A percentile compares a stretch with the other conserved stretches of the same genome.
These are phyloP conservation scores for Regulus satrapa DNA, from an alignment of 2,113 vertebrate species.

Conservation along the genomic window DNA sequence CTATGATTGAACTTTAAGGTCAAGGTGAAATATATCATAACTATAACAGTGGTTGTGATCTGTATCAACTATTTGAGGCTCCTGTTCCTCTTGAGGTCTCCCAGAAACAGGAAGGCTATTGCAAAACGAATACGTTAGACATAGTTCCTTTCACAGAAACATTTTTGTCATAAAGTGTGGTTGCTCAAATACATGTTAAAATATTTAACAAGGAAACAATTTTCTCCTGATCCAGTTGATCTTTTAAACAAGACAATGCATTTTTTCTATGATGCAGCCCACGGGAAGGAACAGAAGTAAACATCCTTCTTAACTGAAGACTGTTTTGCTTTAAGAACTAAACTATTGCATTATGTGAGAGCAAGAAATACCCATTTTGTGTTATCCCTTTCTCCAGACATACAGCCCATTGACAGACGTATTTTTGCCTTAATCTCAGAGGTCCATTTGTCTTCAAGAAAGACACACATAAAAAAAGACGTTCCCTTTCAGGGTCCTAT, in stretches of 20 bases:
- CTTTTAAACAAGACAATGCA: conserved; percentile 68
- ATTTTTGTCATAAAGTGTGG: conserved; percentile 58
- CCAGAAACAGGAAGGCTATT: conserved; percentile 54
- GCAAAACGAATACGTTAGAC: conserved; percentile 42
- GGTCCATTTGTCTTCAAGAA: conserved; percentile 5
- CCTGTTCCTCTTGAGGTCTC: conserved; percentile 37
- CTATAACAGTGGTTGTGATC: conserved; percentile 25
- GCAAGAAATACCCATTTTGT: conserved; percentile 24
- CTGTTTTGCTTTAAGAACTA: conserved; percentile 34
- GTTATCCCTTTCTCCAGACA: conserved; percentile 11
- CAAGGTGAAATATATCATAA: conserved; percentile 41
- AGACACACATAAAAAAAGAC: neutral
- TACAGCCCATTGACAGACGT: neutral
- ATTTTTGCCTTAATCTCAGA: neutral
- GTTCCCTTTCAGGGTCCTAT: neutral
- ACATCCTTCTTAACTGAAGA: conserved; percentile 13
- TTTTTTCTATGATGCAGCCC: conserved; percentile 52
- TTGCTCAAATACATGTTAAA: conserved; percentile 65
- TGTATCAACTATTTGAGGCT: neutral
- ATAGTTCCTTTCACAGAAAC: conserved; percentile 66
- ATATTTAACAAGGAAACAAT: conserved; percentile 68
- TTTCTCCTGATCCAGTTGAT: conserved; percentile 63
- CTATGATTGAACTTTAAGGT: conserved; percentile 58
- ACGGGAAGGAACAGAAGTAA: conserved; percentile 46
- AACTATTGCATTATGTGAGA: conserved; percentile 54